phyloP scores from a whole-genome alignment of 2,888 invertebrate species.

The Carabus problematicus region DNA sequence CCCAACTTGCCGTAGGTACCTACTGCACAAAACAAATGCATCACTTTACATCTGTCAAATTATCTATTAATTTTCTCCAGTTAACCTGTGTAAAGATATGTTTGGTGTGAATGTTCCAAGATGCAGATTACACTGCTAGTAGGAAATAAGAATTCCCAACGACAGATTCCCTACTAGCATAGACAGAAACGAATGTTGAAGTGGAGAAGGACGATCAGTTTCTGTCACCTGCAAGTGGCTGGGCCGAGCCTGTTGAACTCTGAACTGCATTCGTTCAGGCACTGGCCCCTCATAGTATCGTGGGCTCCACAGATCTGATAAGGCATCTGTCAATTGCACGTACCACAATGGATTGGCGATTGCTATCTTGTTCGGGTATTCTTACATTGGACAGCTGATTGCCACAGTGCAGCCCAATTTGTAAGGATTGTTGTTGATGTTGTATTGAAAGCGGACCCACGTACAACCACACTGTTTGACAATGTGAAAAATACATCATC shows the following conservation, averaged over 20 bases:
- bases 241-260: conserved; percentile 11
- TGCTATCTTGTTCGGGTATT: conserved; percentile 11
- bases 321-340: conserved; percentile 37
- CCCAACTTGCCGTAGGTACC: neutral
- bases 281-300: neutral
- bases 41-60: no score
- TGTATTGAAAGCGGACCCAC: conserved; percentile 1
- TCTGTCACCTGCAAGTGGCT: conserved; percentile 14
- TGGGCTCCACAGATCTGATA: conserved; percentile 20
- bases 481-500: no score
- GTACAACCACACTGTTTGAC: no score
- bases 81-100: no score
- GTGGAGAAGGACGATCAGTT: conserved; percentile 11
- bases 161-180: no score
- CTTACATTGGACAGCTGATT: conserved; percentile 14
- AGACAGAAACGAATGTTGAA: neutral
- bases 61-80: no score
- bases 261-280: conserved; percentile 15
- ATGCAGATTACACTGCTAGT: no score
- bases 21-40: no score
- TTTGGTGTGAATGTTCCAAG: no score
- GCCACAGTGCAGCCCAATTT: conserved; percentile 28
- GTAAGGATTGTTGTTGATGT: conserved; percentile 18
- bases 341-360: conserved; percentile 35
- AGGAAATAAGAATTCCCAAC: no score